A percentile compares a stretch with the other conserved stretches of the same genome.
These are phyloP conservation scores for Campylomormyrus numenius DNA, from an alignment of 2,113 vertebrate genomes.

Conservation along the genomic window DNA sequence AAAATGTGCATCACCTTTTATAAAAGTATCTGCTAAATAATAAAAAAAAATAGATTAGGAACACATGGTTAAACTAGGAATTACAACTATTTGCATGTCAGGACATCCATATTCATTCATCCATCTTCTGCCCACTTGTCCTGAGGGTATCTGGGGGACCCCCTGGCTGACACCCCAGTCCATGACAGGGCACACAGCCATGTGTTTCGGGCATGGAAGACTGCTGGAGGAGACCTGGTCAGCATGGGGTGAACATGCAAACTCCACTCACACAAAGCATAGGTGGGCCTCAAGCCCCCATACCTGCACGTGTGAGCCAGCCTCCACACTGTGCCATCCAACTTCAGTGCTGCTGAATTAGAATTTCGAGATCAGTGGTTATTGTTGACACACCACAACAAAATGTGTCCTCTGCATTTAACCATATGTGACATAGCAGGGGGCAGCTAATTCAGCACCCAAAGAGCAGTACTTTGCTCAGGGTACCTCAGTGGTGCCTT, in stretches of 20 bases:
- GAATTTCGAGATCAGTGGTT: neutral
- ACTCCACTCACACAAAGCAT: neutral
- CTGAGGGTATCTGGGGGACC: neutral
- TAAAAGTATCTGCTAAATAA: neutral
- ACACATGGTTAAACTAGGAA: neutral
- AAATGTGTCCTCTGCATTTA: neutral
- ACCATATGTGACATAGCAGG: too few species aligned
- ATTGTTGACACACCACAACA: neutral
- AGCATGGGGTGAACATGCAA: neutral
- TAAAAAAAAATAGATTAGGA: neutral
- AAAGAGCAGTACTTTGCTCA: neutral
- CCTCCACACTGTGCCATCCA: neutral
- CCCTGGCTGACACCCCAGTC: neutral
- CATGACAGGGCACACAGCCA: neutral
- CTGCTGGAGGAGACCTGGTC: neutral
- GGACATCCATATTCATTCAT: neutral
- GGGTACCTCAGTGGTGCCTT: neutral
- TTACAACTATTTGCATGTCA: neutral
- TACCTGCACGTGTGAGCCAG: neutral
- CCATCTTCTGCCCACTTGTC: neutral
- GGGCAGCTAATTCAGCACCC: neutral
- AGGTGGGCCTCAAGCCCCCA: neutral
- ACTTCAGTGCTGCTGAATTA: neutral
- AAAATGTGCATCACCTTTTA: neutral
- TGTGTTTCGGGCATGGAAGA: neutral